Conservation (phyloP, 2,797 vertebrate species). For the Acrossocheilus wenchowensis region DNA sequence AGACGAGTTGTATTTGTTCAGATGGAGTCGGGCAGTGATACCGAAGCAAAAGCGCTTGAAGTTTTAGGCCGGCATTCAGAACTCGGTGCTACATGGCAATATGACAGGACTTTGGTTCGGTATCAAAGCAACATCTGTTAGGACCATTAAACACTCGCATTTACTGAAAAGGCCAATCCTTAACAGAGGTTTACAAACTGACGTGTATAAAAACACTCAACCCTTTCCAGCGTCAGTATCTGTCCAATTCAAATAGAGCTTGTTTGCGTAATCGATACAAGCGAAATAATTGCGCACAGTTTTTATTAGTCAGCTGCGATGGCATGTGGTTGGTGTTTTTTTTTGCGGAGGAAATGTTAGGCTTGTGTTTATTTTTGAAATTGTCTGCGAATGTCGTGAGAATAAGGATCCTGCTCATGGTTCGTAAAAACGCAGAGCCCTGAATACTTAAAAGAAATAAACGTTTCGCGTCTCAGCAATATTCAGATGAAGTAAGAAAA, state of each 20-base stretch:
- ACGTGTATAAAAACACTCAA: conserved; percentile 9
- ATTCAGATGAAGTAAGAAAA: conserved; percentile 2
- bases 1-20: conserved; percentile 33
- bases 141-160: conserved; percentile 36
- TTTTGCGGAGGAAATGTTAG: background rate
- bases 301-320: conserved; percentile 31
- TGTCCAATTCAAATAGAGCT: conserved; percentile 7
- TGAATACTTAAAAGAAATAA: conserved; percentile 1
- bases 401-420: conserved; percentile 1
- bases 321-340: background rate
- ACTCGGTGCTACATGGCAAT: conserved; percentile 12
- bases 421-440: conserved; percentile 6
- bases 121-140: conserved; percentile 38
- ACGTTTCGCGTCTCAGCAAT: background rate
- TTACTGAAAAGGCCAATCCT: conserved; percentile 24
- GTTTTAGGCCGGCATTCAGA: background rate
- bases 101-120: conserved; percentile 13
- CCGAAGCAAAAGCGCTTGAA: background rate
- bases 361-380: conserved; percentile 46
- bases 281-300: background rate
- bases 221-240: background rate
- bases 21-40: conserved; percentile 35
- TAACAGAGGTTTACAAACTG: conserved; percentile 33
- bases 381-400: conserved; percentile 37
- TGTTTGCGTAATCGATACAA: conserved; percentile 5